Percentiles rank a stretch among this genome's conserved stretches.
Conservation (phyloP, 2,113 vertebrate species). For the Seriola quinqueradiata region DNA sequence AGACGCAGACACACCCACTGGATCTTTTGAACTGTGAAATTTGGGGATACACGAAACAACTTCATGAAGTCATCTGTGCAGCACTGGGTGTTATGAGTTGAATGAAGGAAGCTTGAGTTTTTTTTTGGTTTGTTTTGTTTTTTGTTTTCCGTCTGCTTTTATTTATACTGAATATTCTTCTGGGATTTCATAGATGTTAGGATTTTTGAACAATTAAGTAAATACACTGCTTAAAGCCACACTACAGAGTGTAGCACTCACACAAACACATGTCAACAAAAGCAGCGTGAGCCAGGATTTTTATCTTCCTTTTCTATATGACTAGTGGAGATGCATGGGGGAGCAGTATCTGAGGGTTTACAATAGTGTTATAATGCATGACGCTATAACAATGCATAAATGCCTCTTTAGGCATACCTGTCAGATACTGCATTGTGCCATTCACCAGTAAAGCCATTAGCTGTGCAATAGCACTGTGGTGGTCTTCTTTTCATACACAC, state of each 20-base stretch:
- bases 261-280: not conserved
- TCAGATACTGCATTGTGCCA: constrained; percentile 31
- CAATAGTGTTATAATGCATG: not conserved
- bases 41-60: not conserved
- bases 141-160: constrained; percentile 8
- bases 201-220: constrained; percentile 22
- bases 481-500: constrained; percentile 51
- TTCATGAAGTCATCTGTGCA: not conserved
- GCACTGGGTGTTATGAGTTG: not conserved
- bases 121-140: not conserved
- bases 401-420: not conserved
- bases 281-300: not conserved
- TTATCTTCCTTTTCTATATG: not conserved
- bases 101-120: constrained; percentile 8
- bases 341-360: not conserved
- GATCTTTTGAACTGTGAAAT: constrained; percentile 10
- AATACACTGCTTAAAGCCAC: constrained; percentile 8
- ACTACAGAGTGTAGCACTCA: constrained; percentile 19
- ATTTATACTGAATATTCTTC: not conserved
- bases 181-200: not conserved
- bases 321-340: not conserved
- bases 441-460: constrained; percentile 51
- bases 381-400: not conserved
- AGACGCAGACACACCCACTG: not conserved
- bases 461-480: constrained; percentile 55